A percentile compares a stretch with the other conserved stretches of the same genome.
Conservation (phyloP, 2,888 invertebrate genomes). For the Dynastes tityus region DNA sequence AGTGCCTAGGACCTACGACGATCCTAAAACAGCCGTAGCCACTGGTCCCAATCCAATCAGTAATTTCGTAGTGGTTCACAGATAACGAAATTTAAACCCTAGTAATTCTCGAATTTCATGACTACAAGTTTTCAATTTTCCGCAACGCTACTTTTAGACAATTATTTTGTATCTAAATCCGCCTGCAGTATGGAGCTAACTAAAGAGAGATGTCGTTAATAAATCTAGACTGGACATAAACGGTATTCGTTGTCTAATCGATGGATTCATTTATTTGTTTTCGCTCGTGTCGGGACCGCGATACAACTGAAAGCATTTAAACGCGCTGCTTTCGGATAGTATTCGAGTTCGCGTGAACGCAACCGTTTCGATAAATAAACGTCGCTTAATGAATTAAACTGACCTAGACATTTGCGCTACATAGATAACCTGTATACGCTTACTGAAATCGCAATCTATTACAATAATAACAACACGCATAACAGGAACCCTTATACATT, state of each 20-base stretch:
- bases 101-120: too few relatives aligned
- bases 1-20: too few relatives aligned
- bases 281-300: constrained; percentile 23
- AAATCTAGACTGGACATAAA: constrained; percentile 7
- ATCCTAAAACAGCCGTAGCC: too few relatives aligned
- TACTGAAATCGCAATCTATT: constrained; percentile 5
- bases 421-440: constrained; percentile 28
- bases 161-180: too few relatives aligned
- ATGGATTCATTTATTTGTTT: constrained; percentile 27
- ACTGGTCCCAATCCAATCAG: too few relatives aligned
- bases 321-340: background rate
- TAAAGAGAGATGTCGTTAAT: background rate
- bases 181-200: background rate
- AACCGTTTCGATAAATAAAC: constrained; percentile 20
- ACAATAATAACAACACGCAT: background rate
- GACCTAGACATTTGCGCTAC: constrained; percentile 28
- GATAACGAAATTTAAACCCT: too few relatives aligned
- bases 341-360: constrained; percentile 12
- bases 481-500: background rate
- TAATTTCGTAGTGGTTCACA: too few relatives aligned
- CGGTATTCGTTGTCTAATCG: constrained; percentile 6
- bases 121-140: too few relatives aligned
- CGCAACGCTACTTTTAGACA: too few relatives aligned
- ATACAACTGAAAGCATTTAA: constrained; percentile 22
- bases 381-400: constrained; percentile 38